phyloP scores from a whole-genome alignment of 2,888 invertebrate species.

The Caenorhabditis panamensis region DNA sequence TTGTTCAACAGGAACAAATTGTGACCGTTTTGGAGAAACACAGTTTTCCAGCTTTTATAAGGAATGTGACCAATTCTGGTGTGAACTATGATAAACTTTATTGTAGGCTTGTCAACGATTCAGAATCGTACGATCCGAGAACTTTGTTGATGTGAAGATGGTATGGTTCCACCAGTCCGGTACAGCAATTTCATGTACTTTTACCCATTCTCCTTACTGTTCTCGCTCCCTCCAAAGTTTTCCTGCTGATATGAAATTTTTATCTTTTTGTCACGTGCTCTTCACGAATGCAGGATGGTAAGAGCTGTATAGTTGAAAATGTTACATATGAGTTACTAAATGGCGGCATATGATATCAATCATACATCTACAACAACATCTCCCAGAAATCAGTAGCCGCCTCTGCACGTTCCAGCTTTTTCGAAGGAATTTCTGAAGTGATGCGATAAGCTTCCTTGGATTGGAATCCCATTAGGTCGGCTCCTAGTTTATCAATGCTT shows the following conservation, averaged over 20 bases:
- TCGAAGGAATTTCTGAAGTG: constrained; percentile 13
- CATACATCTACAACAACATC: neutral
- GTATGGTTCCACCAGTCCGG: constrained; percentile 33
- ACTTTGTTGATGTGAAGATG: constrained; percentile 6
- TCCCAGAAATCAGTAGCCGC: constrained; percentile 50
- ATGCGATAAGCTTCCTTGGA: constrained; percentile 50
- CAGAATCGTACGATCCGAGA: constrained; percentile 37
- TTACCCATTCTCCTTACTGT: constrained; percentile 6
- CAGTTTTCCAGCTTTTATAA: too few relatives aligned
- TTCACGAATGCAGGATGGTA: neutral
- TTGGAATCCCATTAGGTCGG: constrained; percentile 48
- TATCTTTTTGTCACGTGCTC: constrained; percentile 25
- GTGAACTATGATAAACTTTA: constrained; percentile 16
- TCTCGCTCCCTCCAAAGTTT: neutral
- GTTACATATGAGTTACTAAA: too few relatives aligned
- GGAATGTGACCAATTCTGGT: constrained; percentile 1
- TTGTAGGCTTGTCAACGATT: constrained; percentile 13
- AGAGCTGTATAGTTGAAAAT: too few relatives aligned
- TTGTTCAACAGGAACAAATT: too few relatives aligned
- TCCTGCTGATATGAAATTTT: neutral
- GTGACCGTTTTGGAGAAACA: too few relatives aligned
- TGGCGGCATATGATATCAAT: constrained; percentile 8
- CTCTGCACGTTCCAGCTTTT: constrained; percentile 23
- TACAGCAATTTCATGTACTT: constrained; percentile 36
- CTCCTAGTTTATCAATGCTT: constrained; percentile 33